phyloP scores from a whole-genome alignment of 2,888 invertebrate species.

The Scaeva pyrastri region DNA sequence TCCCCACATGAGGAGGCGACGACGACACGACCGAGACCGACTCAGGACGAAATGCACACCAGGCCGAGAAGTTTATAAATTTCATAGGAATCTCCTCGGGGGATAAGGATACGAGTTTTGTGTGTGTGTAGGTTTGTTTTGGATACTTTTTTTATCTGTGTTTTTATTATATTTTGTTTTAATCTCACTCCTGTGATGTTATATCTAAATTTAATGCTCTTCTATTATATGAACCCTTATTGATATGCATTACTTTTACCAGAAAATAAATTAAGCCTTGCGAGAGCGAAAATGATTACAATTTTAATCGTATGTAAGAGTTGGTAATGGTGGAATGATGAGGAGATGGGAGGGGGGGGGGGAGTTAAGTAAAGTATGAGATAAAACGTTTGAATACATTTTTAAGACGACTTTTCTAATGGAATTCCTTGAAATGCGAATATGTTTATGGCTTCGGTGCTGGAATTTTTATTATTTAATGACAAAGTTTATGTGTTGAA shows the following conservation, averaged over 20 bases:
- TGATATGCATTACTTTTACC: conserved; percentile 35
- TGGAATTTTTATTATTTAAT: no score
- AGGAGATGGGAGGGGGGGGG: no score
- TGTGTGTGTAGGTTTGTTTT: not conserved
- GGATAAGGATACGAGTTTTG: not conserved
- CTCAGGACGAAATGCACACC: not conserved
- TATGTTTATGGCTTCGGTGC: no score
- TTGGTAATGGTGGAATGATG: no score
- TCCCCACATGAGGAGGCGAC: no score
- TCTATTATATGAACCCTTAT: conserved; percentile 28
- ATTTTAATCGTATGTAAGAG: not conserved
- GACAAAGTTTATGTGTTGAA: no score
- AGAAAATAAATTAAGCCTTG: conserved; percentile 18
- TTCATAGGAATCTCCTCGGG: conserved; percentile 20
- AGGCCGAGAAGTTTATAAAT: not conserved
- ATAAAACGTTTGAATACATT: no score
- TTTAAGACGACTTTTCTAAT: no score
- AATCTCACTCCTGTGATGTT: not conserved
- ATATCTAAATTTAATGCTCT: conserved; percentile 10
- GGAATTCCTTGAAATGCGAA: no score
- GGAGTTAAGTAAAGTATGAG: no score
- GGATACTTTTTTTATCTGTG: not conserved
- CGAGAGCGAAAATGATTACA: not conserved
- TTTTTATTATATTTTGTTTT: conserved; percentile 5
- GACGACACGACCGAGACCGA: no score